Conservation (phyloP, 2,113 vertebrate genomes). For the Electrona antarctica region DNA sequence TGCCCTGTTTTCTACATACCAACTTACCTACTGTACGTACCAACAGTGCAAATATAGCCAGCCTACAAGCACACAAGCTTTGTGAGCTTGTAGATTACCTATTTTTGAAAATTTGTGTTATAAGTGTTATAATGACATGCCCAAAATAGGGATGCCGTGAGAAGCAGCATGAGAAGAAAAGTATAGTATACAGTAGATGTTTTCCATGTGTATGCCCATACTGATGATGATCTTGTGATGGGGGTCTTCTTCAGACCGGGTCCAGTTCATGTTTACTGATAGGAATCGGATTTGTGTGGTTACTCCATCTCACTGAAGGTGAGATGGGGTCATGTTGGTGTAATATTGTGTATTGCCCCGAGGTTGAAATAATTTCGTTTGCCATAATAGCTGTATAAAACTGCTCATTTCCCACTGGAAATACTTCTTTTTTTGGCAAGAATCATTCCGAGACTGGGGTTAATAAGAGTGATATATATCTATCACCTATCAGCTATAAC, state of each 20-base stretch:
- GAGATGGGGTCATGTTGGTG: slow-evolving; percentile 70
- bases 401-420: slow-evolving; percentile 80
- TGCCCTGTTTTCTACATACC: too few species aligned
- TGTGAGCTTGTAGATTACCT: too few species aligned
- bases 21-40: too few species aligned
- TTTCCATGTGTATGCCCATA: slow-evolving; percentile 55
- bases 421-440: slow-evolving; percentile 57
- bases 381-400: slow-evolving; percentile 77
- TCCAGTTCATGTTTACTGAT: slow-evolving; percentile 73
- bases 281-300: slow-evolving; percentile 70
- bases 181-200: slow-evolving; percentile 11
- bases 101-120: too few species aligned
- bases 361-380: slow-evolving; percentile 81
- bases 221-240: slow-evolving; percentile 49
- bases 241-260: slow-evolving; percentile 49
- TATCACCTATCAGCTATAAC: slow-evolving; percentile 42
- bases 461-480: slow-evolving; percentile 48
- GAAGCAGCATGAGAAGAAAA: too few species aligned
- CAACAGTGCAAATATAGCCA: background rate
- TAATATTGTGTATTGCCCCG: slow-evolving; percentile 76
- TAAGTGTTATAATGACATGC: too few species aligned
- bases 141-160: background rate
- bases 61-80: background rate
- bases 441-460: slow-evolving; percentile 71
- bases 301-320: slow-evolving; percentile 69